Evolutionary conservation across 2,888 invertebrate species (phyloP).

Genomic region (Cerastis leucographa): DNA sequence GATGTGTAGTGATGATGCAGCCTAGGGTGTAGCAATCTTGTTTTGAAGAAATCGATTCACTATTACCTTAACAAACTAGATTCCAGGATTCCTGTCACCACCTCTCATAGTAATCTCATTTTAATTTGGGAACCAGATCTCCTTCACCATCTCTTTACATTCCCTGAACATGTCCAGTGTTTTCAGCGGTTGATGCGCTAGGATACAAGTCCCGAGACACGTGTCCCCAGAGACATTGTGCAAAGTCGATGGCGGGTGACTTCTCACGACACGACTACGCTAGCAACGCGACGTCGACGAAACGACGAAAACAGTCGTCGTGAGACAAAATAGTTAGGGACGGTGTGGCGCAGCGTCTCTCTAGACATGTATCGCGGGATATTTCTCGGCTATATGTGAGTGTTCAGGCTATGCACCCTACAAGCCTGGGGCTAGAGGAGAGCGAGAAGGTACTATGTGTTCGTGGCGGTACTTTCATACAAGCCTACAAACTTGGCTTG

Average conservation of each 20-base stretch:
- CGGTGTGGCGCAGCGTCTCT: background rate
- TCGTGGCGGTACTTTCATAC: background rate
- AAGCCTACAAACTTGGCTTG: no score
- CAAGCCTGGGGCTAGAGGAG: background rate
- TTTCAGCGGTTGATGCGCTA: no score
- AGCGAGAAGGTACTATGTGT: background rate
- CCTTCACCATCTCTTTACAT: no score
- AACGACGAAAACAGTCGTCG: background rate
- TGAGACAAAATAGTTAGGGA: constrained; percentile 3
- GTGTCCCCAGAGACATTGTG: background rate
- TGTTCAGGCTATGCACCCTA: background rate
- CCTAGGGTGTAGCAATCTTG: background rate
- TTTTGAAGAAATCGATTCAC: background rate
- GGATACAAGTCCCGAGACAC: background rate
- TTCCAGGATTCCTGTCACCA: background rate
- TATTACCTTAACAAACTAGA: background rate
- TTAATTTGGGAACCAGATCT: background rate
- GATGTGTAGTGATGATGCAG: background rate
- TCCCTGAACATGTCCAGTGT: background rate
- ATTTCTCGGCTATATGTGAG: background rate
- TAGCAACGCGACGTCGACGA: background rate
- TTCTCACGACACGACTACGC: no score
- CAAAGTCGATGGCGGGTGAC: background rate
- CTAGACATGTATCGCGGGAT: background rate
- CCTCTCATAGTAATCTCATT: background rate